Evolutionary conservation across 2,113 vertebrate species (phyloP).

Genomic region (Psittacula cyanocephala): DNA sequence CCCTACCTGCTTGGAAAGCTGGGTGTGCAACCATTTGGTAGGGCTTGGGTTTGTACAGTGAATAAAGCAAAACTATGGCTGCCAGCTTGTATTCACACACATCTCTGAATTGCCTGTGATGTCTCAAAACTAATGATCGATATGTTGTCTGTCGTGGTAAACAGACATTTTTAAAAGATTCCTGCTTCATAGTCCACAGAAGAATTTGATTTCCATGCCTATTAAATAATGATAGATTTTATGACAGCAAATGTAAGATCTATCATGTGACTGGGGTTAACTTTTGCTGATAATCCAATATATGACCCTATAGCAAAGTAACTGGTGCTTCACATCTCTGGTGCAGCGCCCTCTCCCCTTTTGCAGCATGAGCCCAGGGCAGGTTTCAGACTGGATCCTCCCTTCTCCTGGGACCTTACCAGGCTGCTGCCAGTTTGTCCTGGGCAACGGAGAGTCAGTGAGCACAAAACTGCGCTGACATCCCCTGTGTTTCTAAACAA

Average conservation of each 20-base stretch:
- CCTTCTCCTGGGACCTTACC: background rate
- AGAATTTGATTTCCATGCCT: constrained; percentile 54
- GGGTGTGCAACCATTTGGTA: background rate
- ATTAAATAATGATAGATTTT: constrained; percentile 70
- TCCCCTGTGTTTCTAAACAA: accelerated
- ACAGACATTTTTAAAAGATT: constrained; percentile 35
- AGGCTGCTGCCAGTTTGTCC: background rate
- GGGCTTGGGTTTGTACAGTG: background rate
- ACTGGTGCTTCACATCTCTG: background rate
- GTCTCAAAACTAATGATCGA: constrained; percentile 27
- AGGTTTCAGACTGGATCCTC: background rate
- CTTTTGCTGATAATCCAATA: constrained; percentile 54
- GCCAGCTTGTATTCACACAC: background rate
- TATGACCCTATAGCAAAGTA: background rate
- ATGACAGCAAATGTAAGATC: constrained; percentile 60
- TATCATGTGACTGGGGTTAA: constrained; percentile 15
- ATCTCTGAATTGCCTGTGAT: background rate
- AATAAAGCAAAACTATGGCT: background rate
- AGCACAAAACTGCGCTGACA: background rate
- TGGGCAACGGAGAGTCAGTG: accelerated
- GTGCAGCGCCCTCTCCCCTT: background rate
- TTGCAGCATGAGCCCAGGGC: background rate
- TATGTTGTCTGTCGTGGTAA: constrained; percentile 36
- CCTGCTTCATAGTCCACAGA: constrained; percentile 27
- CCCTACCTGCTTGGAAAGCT: background rate